Percentiles rank a stretch among this genome's conserved stretches.
phyloP scores from a whole-genome alignment of 2,888 invertebrate genomes.

The Lasioglossum marginatum region DNA sequence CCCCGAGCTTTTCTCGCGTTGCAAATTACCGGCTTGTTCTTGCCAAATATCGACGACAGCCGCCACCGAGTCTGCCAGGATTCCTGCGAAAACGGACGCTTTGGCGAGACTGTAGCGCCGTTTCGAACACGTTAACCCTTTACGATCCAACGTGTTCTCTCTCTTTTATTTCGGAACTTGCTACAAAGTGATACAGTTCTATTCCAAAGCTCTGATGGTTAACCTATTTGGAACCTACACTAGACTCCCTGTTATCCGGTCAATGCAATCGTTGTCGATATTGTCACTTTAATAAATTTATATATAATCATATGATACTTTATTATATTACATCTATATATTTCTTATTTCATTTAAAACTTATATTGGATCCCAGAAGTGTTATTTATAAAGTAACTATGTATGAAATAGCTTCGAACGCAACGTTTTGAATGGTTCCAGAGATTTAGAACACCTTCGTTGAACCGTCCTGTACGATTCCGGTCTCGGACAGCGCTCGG shows the following conservation, averaged over 20 bases:
- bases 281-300: too few relatives aligned
- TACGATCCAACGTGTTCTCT: not conserved
- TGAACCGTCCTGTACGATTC: not conserved
- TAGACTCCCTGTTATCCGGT: too few relatives aligned
- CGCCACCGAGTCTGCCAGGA: not conserved
- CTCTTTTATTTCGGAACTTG: not conserved
- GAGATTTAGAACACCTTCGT: not conserved
- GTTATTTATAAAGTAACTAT: too few relatives aligned
- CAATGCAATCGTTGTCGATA: too few relatives aligned
- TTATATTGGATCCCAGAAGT: too few relatives aligned
- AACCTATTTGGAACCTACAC: not conserved
- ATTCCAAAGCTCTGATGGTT: not conserved
- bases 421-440: too few relatives aligned
- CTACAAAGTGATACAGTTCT: not conserved
- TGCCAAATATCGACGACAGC: slow-evolving; percentile 37
- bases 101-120: not conserved
- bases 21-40: slow-evolving; percentile 46
- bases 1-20: not conserved
- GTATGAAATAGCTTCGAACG: too few relatives aligned
- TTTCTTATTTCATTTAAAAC: too few relatives aligned
- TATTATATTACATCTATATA: too few relatives aligned
- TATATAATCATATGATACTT: too few relatives aligned
- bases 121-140: not conserved
- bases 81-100: not conserved
- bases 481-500: not conserved